Percentiles rank a stretch among this genome's conserved stretches.
phyloP scores from a whole-genome alignment of 2,888 invertebrate genomes.

The Apamea monoglypha region DNA sequence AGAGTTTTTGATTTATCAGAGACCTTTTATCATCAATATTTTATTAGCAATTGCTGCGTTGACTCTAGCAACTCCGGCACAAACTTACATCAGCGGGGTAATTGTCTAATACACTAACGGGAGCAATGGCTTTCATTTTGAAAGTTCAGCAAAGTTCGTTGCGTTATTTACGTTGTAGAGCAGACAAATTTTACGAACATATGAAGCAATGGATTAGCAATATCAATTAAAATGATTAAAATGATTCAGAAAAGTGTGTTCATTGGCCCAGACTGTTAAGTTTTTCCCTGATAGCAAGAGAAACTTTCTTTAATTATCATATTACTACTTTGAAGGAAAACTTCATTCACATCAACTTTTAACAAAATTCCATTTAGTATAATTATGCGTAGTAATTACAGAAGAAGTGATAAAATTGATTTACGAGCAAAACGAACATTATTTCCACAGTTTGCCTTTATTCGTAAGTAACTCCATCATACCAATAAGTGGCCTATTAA shows the following conservation, averaged over 20 bases:
- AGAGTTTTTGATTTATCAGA: constrained; percentile 19
- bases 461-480: constrained; percentile 57
- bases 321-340: background rate
- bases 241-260: constrained; percentile 1
- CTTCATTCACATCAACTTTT: background rate
- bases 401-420: constrained; percentile 16
- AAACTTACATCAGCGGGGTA: constrained; percentile 21
- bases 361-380: background rate
- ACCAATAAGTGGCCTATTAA: constrained; percentile 69
- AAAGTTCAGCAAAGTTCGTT: background rate
- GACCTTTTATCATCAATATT: constrained; percentile 17
- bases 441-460: constrained; percentile 52
- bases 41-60: constrained; percentile 25
- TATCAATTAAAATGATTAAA: background rate
- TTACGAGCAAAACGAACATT: constrained; percentile 17
- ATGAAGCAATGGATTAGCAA: background rate
- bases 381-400: background rate
- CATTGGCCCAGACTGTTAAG: constrained; percentile 6
- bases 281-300: background rate
- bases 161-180: background rate
- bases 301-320: background rate
- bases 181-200: background rate
- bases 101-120: background rate
- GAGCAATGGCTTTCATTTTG: background rate
- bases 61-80: constrained; percentile 12